Percentiles rank a stretch among this genome's conserved stretches.
These are phyloP conservation scores for Vulpes ferrilata DNA, from an alignment of 2,113 vertebrate species.

Conservation along the genomic window DNA sequence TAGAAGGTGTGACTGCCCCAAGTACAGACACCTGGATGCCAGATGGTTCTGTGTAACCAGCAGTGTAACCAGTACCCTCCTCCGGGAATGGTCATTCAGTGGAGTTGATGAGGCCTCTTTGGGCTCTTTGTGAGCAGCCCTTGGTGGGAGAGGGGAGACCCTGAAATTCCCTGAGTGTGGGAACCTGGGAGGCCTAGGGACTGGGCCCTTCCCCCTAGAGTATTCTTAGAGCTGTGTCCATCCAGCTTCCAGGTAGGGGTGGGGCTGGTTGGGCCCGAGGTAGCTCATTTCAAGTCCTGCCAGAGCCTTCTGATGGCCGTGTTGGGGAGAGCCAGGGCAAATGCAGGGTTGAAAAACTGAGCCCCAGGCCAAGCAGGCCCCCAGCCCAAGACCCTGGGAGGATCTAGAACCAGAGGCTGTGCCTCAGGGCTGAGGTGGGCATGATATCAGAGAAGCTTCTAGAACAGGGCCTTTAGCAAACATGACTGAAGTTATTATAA, in stretches of 20 bases:
- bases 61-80: no score
- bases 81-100: neutral
- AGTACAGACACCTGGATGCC: neutral
- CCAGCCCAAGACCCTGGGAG: neutral
- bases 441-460: neutral
- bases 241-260: neutral
- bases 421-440: neutral
- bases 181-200: neutral
- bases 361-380: neutral
- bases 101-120: neutral
- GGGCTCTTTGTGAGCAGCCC: neutral
- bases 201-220: neutral
- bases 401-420: neutral
- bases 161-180: neutral
- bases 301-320: accelerated
- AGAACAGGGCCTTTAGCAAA: neutral
- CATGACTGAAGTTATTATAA: accelerated
- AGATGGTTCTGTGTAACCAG: accelerated
- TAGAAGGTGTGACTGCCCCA: accelerated
- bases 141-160: neutral
- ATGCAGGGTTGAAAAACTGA: neutral
- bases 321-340: no score
- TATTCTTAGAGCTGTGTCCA: neutral
- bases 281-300: no score
- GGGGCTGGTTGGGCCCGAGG: neutral